phyloP scores from a whole-genome alignment of 1,140 invertebrate genomes.

The Chlorops oryzae region DNA sequence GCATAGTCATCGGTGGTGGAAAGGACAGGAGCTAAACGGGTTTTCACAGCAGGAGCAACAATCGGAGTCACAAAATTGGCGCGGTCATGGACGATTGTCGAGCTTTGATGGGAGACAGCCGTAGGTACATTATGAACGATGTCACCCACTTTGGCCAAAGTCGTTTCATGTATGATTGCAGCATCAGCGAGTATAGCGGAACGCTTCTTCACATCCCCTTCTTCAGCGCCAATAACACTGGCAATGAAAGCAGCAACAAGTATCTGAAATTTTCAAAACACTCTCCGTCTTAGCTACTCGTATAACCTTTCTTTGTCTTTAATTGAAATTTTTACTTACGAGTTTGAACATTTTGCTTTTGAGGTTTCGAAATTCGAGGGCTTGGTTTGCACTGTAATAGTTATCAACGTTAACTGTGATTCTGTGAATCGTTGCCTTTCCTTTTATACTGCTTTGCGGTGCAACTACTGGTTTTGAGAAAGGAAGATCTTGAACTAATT shows the following conservation, averaged over 20 bases:
- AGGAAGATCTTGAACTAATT: neutral
- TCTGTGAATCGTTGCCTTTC: neutral
- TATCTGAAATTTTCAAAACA: slow-evolving; percentile 2
- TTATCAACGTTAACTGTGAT: slow-evolving; percentile 1
- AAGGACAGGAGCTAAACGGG: slow-evolving; percentile 2
- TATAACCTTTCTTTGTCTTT: neutral
- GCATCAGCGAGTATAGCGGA: neutral
- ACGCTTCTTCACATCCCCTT: neutral
- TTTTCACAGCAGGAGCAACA: slow-evolving; percentile 21
- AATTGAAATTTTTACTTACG: slow-evolving; percentile 5
- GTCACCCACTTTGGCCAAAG: slow-evolving; percentile 12
- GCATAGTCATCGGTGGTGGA: slow-evolving; percentile 27
- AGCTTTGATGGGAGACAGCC: slow-evolving; percentile 45
- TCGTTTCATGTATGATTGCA: slow-evolving; percentile 6
- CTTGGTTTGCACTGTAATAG: neutral
- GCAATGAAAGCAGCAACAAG: neutral
- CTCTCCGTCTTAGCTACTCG: too few relatives aligned
- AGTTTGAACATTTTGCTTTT: slow-evolving; percentile 13
- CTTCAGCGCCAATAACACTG: slow-evolving; percentile 2
- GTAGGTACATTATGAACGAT: slow-evolving; percentile 26
- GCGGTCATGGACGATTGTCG: slow-evolving; percentile 7
- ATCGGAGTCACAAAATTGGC: slow-evolving; percentile 16
- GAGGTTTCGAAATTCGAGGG: neutral
- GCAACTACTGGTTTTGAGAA: too few relatives aligned
- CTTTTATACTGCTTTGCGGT: slow-evolving; percentile 2